phyloP scores from a whole-genome alignment of 2,888 invertebrate genomes.

The Elysia crispata region DNA sequence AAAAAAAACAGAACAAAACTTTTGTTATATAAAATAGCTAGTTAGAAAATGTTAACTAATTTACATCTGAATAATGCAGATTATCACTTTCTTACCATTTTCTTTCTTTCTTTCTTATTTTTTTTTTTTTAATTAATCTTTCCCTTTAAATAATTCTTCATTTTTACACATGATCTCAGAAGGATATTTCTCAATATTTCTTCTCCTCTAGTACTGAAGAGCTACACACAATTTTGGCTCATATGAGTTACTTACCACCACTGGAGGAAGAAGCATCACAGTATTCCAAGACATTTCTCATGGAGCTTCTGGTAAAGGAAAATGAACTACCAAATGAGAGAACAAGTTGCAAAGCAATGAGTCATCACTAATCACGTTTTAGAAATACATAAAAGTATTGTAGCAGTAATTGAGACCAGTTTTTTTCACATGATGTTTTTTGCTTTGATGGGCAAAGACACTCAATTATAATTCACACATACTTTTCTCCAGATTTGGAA shows the following conservation, averaged over 20 bases:
- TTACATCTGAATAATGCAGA: background rate
- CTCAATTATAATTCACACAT: background rate
- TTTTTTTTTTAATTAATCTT: background rate
- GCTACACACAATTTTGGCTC: conserved; percentile 90
- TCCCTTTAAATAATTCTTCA: too few species aligned
- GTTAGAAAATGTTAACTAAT: too few species aligned
- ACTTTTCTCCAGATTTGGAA: conserved; percentile 69
- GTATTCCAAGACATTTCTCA: conserved; percentile 86
- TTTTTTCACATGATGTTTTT: background rate
- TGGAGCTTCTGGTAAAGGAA: conserved; percentile 92
- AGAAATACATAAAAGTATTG: too few species aligned
- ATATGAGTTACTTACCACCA: conserved; percentile 90
- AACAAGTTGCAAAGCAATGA: too few species aligned
- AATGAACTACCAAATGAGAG: too few species aligned
- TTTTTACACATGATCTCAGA: too few species aligned
- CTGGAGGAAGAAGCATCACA: conserved; percentile 80
- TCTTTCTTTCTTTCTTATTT: background rate
- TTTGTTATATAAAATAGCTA: too few species aligned
- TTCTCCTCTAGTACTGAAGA: conserved; percentile 77
- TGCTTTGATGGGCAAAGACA: too few species aligned
- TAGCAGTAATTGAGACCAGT: too few species aligned
- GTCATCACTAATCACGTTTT: too few species aligned
- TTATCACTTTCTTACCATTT: background rate
- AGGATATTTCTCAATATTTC: too few species aligned
- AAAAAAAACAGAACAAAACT: too few species aligned